These are phyloP conservation scores for Girardinus metallicus DNA, from an alignment of 2,797 vertebrate species.

Conservation along the genomic window DNA sequence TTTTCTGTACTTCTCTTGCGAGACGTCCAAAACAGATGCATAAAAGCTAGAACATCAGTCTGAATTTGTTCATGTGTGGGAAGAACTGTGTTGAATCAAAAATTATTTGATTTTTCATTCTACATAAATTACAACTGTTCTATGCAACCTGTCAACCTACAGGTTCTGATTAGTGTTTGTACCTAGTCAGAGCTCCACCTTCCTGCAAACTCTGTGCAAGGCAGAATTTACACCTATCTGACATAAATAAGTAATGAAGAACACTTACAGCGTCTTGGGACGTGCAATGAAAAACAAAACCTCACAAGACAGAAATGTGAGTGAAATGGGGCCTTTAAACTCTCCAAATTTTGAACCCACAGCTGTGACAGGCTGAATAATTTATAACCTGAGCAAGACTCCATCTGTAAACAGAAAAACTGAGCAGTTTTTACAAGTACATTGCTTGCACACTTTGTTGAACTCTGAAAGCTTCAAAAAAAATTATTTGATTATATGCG, in stretches of 20 bases:
- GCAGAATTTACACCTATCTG: conserved; percentile 11
- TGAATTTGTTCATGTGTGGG: neutral
- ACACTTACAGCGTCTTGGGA: conserved; percentile 28
- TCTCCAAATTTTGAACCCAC: conserved; percentile 37
- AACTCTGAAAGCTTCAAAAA: conserved; percentile 27
- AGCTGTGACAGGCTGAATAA: conserved; percentile 60
- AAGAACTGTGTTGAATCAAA: neutral
- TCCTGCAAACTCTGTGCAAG: neutral
- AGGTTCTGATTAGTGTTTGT: neutral
- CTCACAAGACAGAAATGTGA: conserved; percentile 49
- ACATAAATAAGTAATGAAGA: conserved; percentile 47
- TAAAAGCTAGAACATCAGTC: neutral
- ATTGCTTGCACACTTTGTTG: conserved; percentile 23
- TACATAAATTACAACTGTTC: neutral
- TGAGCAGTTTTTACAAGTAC: conserved; percentile 25
- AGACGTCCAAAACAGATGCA: neutral
- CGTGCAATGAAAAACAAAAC: conserved; percentile 38
- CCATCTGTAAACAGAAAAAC: conserved; percentile 41
- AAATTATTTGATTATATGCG: neutral
- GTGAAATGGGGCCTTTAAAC: conserved; percentile 54
- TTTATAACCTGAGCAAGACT: conserved; percentile 51
- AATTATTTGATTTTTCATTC: neutral
- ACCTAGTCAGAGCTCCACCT: neutral
- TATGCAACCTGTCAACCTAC: neutral
- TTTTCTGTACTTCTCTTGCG: neutral